Evolutionary conservation across 2,113 vertebrate species (phyloP), one percentile per base, ranked within the genome.

Genomic region (Nothocercus nigrocapillus): DNA sequence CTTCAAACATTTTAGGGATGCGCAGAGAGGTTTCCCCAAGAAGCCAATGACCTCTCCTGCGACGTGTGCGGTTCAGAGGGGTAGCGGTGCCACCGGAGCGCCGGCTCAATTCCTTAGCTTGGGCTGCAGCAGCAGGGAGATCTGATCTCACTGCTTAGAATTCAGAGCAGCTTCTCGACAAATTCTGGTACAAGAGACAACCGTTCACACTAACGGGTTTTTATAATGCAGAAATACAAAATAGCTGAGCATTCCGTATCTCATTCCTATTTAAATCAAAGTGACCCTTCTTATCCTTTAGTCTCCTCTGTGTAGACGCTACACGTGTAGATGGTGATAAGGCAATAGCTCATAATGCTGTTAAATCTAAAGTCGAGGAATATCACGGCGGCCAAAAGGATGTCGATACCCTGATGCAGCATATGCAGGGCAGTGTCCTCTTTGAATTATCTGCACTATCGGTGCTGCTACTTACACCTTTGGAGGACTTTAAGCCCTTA

Each of bases 181-280:
- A 15, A 75, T 49, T 81, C 54, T 70, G 19, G 4, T 11, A 27
- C 16, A 32, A 70, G 67, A 85, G 94, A 92, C 9, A 61, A 75
- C 49, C 54, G 28, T 91, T 95, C 74, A 49, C 51, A 30, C 15
- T 92, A 92, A 90, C 59, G 91, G 66, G 24, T 88, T 97, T 73
- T 95, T 93, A 30, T 62, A 84, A 88, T 84, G 89, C 24, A 96
- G 79, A 96, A 95, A 88, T 82, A 68, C 49, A 92, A 86, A 97
- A 66, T 89, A 85, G 68, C 58, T 94, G 62, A 94, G 70, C 80
- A 47, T 95, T 89, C 93, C 89, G 75, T 94, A 38, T 94, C 62
- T 95, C 64, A 78, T 66, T 89, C 94, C 58, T 32, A 58, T 96
- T 96, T 95, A 97, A 89, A 92, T 95, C 11, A n/a, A 96, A 90